Conservation (phyloP, 2,113 vertebrate genomes). For the Eclectus roratus region DNA sequence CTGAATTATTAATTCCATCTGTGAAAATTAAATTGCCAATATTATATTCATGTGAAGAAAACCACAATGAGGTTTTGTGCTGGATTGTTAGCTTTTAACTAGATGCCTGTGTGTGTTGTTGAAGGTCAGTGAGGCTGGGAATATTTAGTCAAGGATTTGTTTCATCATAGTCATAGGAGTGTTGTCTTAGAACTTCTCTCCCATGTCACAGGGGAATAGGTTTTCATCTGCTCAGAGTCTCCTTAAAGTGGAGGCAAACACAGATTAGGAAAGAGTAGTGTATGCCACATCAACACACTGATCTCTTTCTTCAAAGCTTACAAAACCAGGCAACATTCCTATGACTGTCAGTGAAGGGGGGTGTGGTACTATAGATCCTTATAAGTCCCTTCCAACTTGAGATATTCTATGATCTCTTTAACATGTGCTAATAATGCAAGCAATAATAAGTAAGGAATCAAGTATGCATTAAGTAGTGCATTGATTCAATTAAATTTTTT, state of each 20-base stretch:
- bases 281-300: background rate
- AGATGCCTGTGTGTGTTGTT: background rate
- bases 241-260: background rate
- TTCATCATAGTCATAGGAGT: background rate
- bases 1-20: background rate
- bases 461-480: background rate
- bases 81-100: background rate
- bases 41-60: background rate
- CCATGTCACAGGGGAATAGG: background rate
- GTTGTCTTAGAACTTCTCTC: background rate
- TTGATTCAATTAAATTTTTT: background rate
- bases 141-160: background rate
- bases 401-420: background rate
- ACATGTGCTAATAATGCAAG: background rate
- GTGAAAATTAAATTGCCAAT: background rate
- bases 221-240: background rate
- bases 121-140: background rate
- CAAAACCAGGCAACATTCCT: background rate
- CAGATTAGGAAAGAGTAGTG: background rate
- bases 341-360: background rate
- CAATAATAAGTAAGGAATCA: background rate
- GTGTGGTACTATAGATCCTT: background rate
- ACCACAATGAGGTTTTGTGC: background rate
- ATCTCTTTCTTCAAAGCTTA: background rate
- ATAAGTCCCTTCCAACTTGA: fast-evolving